A percentile compares a stretch with the other conserved stretches of the same genome.
phyloP scores from a whole-genome alignment of 2,888 invertebrate species.

The Lithosia quadra region DNA sequence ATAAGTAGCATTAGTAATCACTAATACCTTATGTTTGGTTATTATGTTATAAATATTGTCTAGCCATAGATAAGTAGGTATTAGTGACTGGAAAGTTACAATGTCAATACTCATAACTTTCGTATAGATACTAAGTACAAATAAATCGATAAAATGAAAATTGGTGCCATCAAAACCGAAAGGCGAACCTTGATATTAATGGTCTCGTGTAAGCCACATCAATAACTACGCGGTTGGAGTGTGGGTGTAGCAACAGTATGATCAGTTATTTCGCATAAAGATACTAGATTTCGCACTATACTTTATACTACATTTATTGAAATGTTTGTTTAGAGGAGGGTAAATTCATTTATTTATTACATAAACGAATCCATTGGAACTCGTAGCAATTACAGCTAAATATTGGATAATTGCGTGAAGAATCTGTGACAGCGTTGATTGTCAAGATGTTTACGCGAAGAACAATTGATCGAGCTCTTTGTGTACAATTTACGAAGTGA shows the following conservation, averaged over 20 bases:
- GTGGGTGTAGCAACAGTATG: conserved; percentile 49
- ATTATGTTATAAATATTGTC: no score
- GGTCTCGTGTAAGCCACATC: conserved; percentile 53
- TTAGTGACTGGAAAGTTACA: conserved; percentile 18
- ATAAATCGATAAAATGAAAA: conserved; percentile 49
- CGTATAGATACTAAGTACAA: conserved; percentile 26
- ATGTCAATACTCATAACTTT: conserved; percentile 27
- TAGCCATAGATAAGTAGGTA: conserved; percentile 6
- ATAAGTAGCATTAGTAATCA: conserved; percentile 53
- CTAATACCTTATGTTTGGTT: conserved; percentile 37
- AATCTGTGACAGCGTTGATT: conserved; percentile 38
- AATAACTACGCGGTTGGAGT: conserved; percentile 50
- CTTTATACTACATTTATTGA: conserved; percentile 28
- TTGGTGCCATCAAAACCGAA: conserved; percentile 50
- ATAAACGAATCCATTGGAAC: conserved; percentile 24
- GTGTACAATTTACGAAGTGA: conserved; percentile 82
- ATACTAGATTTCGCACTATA: conserved; percentile 38
- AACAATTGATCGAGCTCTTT: conserved; percentile 74
- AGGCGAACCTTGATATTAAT: conserved; percentile 57
- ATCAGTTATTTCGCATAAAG: conserved; percentile 51
- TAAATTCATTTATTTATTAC: conserved; percentile 22
- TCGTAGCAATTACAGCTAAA: conserved; percentile 28
- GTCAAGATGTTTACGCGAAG: conserved; percentile 55
- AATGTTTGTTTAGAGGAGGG: conserved; percentile 42
- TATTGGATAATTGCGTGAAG: conserved; percentile 18